Evolutionary conservation across 1,140 invertebrate species (phyloP), one percentile per base, ranked within the genome.

Genomic region (Tribolium castaneum): DNA sequence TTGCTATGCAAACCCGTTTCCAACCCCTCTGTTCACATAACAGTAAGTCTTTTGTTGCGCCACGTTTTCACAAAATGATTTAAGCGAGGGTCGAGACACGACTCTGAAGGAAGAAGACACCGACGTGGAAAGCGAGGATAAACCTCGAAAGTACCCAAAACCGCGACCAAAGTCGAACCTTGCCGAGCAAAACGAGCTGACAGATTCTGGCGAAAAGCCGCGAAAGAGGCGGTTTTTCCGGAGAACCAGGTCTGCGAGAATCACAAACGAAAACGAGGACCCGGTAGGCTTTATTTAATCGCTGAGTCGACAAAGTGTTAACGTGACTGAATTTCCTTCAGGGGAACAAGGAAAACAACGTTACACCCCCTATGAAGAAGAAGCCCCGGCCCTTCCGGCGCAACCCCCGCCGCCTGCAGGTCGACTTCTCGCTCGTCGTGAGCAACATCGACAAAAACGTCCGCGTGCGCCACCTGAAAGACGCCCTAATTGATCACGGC

Each of bases 61-160:
- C 25, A 50, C 62, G 19, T 52, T 22, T 66, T 30, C 6, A 19
- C 9, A 13, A 30, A 13, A 25, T 59, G 9, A 54, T 78, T 80
- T 52, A 80, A 91, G 90, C 16, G 88, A 89, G 14, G 91, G 90
- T 1, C 90, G 91, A 71, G 84, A 87, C 2, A 89, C 92, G 77
- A 84, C 86, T 12, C 82, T 93, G 80, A 92, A 93, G 80, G 90
- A 91, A 82, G 90, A 89, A 35, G 92, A 93, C 84, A 91, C 92
- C 45, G 92, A 93, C 80, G 86, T 90, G 12, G 90, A 92, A 84
- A 89, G 88, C 70, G 87, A 89, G 78, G 84, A 86, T 25, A 84
- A 83, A 52, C 83, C 25, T 30, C 3, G 25, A 30, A 81, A 54
- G 81, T 78, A 75, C 85, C 66, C 74, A 3, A 52, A 75, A 30